A percentile compares a stretch with the other conserved stretches of the same genome.
These are phyloP conservation scores for Drosophila gaucha DNA, from an alignment of 2,888 invertebrate species.

Conservation along the genomic window DNA sequence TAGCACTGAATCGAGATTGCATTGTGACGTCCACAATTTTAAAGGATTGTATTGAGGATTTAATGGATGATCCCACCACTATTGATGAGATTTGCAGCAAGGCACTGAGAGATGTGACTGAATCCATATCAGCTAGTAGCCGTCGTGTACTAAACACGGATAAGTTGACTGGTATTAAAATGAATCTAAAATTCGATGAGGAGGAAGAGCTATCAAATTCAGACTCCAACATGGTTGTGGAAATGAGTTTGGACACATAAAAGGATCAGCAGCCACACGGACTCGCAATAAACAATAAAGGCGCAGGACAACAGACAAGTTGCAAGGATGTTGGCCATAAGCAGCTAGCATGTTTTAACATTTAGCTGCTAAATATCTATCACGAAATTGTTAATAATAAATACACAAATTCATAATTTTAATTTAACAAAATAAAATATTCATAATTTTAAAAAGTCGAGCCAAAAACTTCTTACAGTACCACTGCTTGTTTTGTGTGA, in stretches of 20 bases:
- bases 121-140: constrained; percentile 55
- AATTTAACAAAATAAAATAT: not conserved
- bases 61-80: constrained; percentile 82
- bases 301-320: constrained; percentile 46
- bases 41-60: constrained; percentile 85
- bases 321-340: constrained; percentile 24
- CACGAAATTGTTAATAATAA: not conserved
- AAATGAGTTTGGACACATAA: constrained; percentile 83
- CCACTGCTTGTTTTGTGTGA: constrained; percentile 21
- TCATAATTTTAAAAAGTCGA: not conserved
- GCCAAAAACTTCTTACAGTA: constrained; percentile 31
- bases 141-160: constrained; percentile 62
- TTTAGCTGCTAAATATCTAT: not conserved
- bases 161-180: constrained; percentile 69
- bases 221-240: constrained; percentile 79
- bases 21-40: constrained; percentile 96
- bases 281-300: not conserved
- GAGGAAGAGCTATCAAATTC: constrained; percentile 78
- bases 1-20: constrained; percentile 94
- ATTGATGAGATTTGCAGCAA: constrained; percentile 80
- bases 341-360: not conserved
- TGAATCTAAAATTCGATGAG: constrained; percentile 82
- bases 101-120: constrained; percentile 56
- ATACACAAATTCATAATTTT: not conserved
- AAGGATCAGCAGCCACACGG: not conserved